Percentiles rank a stretch among this genome's conserved stretches.
Evolutionary conservation across 92 coral and sea anemone species (phyloP).

Genomic region (Porites rus): DNA sequence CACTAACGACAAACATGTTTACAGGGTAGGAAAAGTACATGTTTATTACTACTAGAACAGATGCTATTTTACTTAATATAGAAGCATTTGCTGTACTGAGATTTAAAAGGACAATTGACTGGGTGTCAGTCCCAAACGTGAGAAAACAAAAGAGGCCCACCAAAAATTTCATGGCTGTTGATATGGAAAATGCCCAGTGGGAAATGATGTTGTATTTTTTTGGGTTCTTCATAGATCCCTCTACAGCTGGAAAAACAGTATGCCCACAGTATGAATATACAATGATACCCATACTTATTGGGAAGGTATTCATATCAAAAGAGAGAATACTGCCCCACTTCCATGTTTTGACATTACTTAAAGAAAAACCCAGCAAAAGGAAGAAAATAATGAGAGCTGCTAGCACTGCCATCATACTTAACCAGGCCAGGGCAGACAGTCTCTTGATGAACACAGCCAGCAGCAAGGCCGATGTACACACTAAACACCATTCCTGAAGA

Average conservation of each 20-base stretch:
- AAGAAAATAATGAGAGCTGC: slow-evolving; percentile 64
- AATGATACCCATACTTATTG: slow-evolving; percentile 81
- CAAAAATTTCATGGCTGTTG: slow-evolving; percentile 64
- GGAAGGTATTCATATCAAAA: slow-evolving; percentile 63
- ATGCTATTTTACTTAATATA: slow-evolving; percentile 60
- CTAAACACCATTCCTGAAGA: slow-evolving; percentile 71
- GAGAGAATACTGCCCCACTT: slow-evolving; percentile 59
- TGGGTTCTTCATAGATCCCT: slow-evolving; percentile 89
- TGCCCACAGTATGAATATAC: slow-evolving; percentile 83
- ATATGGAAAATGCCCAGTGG: slow-evolving; percentile 68
- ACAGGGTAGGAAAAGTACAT: slow-evolving; percentile 81
- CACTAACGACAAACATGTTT: slow-evolving; percentile 85
- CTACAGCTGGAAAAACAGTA: slow-evolving; percentile 83
- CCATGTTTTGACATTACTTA: slow-evolving; percentile 70
- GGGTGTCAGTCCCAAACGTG: slow-evolving; percentile 66
- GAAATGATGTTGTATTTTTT: slow-evolving; percentile 74
- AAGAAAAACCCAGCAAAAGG: slow-evolving; percentile 65
- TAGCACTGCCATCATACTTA: slow-evolving; percentile 78
- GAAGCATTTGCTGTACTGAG: slow-evolving; percentile 63
- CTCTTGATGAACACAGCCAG: slow-evolving; percentile 69
- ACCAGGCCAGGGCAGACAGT: slow-evolving; percentile 83
- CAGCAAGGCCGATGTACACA: slow-evolving; percentile 62
- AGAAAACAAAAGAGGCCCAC: slow-evolving; percentile 77
- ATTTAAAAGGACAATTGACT: slow-evolving; percentile 71
- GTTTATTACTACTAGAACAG: slow-evolving; percentile 69